Evolutionary conservation across 2,888 invertebrate genomes (phyloP).

Genomic region (Drosophila prostipennis): DNA sequence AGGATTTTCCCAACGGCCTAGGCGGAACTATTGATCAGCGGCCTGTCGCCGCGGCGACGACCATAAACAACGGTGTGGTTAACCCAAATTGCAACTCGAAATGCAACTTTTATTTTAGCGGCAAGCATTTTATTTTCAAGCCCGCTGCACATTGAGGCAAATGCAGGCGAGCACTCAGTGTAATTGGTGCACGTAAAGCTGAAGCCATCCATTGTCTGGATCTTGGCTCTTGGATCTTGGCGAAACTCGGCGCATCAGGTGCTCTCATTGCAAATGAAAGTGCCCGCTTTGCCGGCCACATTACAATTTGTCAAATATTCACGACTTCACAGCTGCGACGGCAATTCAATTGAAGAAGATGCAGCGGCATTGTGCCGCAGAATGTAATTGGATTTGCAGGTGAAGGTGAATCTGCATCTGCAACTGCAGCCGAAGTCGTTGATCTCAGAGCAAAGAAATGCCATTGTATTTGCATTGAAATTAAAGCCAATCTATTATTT

Average conservation of each 20-base stretch:
- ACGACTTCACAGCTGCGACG: constrained; percentile 11
- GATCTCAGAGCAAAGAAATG: constrained; percentile 16
- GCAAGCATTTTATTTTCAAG: constrained; percentile 46
- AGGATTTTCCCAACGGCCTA: constrained; percentile 32
- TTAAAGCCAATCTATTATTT: constrained; percentile 33
- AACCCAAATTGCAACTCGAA: constrained; percentile 65
- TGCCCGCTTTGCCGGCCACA: constrained; percentile 60
- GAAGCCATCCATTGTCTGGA: constrained; percentile 52
- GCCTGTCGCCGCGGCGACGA: constrained; percentile 25
- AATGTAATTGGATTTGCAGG: constrained; percentile 38
- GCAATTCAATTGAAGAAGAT: constrained; percentile 60
- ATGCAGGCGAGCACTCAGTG: constrained; percentile 36
- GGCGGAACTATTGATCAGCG: constrained; percentile 42
- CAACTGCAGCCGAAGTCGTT: constrained; percentile 8
- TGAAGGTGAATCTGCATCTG: constrained; percentile 44
- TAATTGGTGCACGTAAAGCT: constrained; percentile 68
- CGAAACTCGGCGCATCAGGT: constrained; percentile 64
- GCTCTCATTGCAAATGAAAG: constrained; percentile 75
- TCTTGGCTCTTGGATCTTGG: constrained; percentile 28
- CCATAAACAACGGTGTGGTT: constrained; percentile 51
- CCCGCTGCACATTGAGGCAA: constrained; percentile 72
- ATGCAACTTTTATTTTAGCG: constrained; percentile 61
- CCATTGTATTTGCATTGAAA: constrained; percentile 43
- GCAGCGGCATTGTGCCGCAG: constrained; percentile 56
- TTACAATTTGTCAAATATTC: constrained; percentile 65